Percentiles rank a stretch among this genome's conserved stretches.
Evolutionary conservation across 2,888 invertebrate species (phyloP).

Genomic region (Pherbina coryleti): DNA sequence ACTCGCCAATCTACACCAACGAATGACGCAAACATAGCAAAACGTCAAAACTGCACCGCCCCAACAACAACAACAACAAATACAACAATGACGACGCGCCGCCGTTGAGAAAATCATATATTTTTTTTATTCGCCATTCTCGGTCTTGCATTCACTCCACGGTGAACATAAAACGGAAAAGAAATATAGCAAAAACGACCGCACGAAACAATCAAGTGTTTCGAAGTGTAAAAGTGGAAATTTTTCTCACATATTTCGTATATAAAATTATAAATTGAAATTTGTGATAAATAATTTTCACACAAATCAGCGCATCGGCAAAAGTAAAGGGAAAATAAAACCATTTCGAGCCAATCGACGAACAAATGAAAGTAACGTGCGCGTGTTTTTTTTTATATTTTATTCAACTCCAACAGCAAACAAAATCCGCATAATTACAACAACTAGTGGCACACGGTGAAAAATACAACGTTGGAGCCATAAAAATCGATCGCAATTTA

Average conservation of each 20-base stretch:
- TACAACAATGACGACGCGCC: neutral
- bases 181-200: conserved; percentile 10
- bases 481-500: conserved; percentile 25
- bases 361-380: neutral
- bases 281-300: conserved; percentile 7
- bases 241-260: neutral
- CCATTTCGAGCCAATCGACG: neutral
- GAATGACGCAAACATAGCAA: neutral
- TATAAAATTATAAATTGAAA: neutral
- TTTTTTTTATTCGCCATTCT: conserved; percentile 15
- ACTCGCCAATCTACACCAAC: neutral
- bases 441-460: neutral
- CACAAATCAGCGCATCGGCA: neutral
- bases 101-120: neutral
- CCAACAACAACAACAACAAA: neutral
- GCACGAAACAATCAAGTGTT: neutral
- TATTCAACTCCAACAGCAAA: conserved; percentile 1
- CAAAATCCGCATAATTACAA: neutral
- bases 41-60: conserved; percentile 13
- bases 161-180: neutral
- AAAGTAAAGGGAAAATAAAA: neutral
- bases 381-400: neutral
- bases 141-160: conserved; percentile 14
- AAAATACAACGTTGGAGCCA: conserved; percentile 7
- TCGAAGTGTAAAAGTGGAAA: neutral